These are phyloP conservation scores for Drosophila tsacasi DNA, from an alignment of 1,140 invertebrate genomes.

Conservation along the genomic window DNA sequence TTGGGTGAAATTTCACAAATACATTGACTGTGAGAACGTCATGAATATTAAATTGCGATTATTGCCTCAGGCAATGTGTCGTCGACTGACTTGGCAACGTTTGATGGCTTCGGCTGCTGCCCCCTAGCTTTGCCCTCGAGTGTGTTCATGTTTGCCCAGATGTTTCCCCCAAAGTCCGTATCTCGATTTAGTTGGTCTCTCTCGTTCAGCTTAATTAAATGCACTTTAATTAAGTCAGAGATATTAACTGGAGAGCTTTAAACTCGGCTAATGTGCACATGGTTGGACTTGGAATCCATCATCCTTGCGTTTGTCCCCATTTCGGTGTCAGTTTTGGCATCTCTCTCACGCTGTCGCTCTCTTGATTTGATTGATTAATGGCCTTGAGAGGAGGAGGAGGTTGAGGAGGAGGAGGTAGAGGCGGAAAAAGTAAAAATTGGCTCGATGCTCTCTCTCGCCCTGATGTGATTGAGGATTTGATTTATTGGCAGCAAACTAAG, in stretches of 20 bases:
- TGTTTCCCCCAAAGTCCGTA: conserved; percentile 9
- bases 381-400: not conserved
- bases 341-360: not conserved
- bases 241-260: conserved; percentile 51
- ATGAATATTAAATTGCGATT: conserved; percentile 84
- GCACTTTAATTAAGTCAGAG: conserved; percentile 72
- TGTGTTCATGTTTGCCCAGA: conserved; percentile 22
- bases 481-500: conserved; percentile 72
- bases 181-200: conserved; percentile 24
- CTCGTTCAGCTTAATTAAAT: conserved; percentile 64
- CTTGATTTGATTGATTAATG: conserved; percentile 66
- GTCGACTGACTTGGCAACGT: conserved; percentile 35
- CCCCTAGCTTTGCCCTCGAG: not conserved
- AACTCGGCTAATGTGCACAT: conserved; percentile 44
- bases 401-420: not conserved
- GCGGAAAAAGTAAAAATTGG: conserved; percentile 27
- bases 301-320: conserved; percentile 5
- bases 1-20: conserved; percentile 68
- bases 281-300: conserved; percentile 1
- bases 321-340: conserved; percentile 12
- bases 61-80: conserved; percentile 76
- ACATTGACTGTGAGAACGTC: conserved; percentile 77
- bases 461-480: conserved; percentile 76
- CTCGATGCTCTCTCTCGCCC: conserved; percentile 39
- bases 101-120: conserved; percentile 8